A percentile compares a stretch with the other conserved stretches of the same genome.
phyloP scores from a whole-genome alignment of 2,888 invertebrate species.

The Sthenelais limicola region DNA sequence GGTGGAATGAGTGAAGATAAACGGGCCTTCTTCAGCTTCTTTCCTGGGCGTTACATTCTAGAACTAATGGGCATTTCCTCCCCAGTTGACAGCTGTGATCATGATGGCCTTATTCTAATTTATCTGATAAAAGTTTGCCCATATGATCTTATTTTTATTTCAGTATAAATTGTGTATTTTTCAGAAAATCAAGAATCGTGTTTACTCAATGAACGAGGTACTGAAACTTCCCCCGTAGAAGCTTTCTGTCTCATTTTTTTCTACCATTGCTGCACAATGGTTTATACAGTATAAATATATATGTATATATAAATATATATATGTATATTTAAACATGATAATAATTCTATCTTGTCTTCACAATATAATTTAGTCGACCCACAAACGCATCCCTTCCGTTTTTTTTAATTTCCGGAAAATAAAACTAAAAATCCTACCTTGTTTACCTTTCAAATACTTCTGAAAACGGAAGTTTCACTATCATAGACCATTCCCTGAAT shows the following conservation, averaged over 20 bases:
- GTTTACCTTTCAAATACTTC: not conserved
- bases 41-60: too few species aligned
- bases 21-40: too few species aligned
- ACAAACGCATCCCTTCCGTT: conserved; percentile 22
- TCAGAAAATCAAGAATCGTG: conserved; percentile 40
- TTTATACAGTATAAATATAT: too few species aligned
- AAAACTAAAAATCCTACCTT: not conserved
- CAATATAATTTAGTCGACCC: not conserved
- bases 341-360: too few species aligned
- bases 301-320: not conserved
- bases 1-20: too few species aligned
- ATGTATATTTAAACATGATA: conserved; percentile 7
- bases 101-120: too few species aligned
- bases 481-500: not conserved
- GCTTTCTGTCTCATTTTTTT: conserved; percentile 29
- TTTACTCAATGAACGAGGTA: conserved; percentile 37
- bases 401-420: not conserved
- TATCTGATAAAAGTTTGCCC: too few species aligned
- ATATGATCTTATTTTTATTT: conserved; percentile 15
- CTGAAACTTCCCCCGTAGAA: conserved; percentile 29
- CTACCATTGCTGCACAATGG: conserved; percentile 24
- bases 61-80: too few species aligned
- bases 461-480: not conserved
- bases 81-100: too few species aligned
- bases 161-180: conserved; percentile 37